Evolutionary conservation across 2,113 vertebrate species (phyloP).

Genomic region (Rhynchomys soricoides): DNA sequence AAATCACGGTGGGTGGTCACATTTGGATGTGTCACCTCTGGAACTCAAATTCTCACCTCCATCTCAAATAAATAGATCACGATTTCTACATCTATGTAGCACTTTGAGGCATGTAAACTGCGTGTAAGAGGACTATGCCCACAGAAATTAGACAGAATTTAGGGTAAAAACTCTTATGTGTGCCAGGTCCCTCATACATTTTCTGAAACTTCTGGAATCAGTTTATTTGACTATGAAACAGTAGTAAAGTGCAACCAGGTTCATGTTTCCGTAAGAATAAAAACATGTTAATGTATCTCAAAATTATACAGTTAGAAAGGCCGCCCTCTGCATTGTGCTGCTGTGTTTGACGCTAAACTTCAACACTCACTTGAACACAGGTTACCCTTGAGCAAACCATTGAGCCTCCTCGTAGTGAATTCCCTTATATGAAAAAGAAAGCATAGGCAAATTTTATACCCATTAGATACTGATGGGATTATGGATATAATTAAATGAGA

Average conservation of each 20-base stretch:
- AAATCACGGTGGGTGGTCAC: not conserved
- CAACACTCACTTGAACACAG: not conserved
- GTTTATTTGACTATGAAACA: not conserved
- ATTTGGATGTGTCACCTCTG: not conserved
- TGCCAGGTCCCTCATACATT: not conserved
- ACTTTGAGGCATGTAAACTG: not conserved
- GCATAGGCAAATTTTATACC: not conserved
- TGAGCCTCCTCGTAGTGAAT: not conserved
- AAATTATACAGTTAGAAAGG: not conserved
- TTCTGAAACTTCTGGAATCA: not conserved
- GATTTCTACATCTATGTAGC: not conserved
- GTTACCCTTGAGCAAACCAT: not conserved
- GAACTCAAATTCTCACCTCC: not conserved
- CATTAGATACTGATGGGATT: not conserved
- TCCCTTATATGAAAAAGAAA: not conserved
- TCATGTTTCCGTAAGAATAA: not conserved
- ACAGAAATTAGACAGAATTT: not conserved
- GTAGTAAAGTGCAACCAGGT: not conserved
- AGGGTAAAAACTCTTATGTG: not conserved
- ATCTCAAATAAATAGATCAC: not conserved
- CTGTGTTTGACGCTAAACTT: not conserved
- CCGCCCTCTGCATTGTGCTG: not conserved
- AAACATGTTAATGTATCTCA: not conserved
- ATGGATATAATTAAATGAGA: not conserved
- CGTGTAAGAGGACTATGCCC: not conserved